These are phyloP conservation scores for Heteromyza rotundicornis DNA, from an alignment of 2,888 invertebrate species.

Conservation along the genomic window DNA sequence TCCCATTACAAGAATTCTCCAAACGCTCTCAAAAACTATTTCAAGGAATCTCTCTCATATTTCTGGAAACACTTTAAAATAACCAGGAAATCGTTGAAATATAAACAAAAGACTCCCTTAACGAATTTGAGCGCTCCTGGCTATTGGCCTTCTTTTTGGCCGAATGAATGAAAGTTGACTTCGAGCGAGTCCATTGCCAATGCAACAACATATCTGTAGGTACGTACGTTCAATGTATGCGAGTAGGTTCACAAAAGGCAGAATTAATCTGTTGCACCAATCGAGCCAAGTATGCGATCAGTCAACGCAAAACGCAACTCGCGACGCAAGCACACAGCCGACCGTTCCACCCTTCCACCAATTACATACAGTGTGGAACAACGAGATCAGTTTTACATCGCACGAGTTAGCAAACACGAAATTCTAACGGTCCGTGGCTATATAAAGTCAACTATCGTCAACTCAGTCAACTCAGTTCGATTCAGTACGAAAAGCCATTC, in stretches of 20 bases:
- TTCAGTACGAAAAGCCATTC: constrained; percentile 60
- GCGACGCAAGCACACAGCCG: constrained; percentile 15
- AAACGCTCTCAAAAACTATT: no score
- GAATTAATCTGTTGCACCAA: constrained; percentile 55
- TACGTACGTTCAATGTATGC: background rate
- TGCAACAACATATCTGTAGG: constrained; percentile 38
- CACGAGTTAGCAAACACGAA: constrained; percentile 26
- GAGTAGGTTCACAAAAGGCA: constrained; percentile 37
- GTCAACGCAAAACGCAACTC: constrained; percentile 36
- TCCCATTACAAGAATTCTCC: no score
- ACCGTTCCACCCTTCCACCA: no score
- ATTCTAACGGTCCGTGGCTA: constrained; percentile 46
- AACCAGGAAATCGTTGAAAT: no score
- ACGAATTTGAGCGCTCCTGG: constrained; percentile 25
- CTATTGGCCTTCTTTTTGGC: constrained; percentile 18
- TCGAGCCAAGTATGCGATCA: constrained; percentile 56
- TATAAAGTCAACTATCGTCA: constrained; percentile 55
- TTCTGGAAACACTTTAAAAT: no score
- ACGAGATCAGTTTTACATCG: constrained; percentile 15
- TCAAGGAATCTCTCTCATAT: no score
- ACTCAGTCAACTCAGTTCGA: constrained; percentile 62
- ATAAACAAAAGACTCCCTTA: constrained; percentile 7
- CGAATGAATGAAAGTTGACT: constrained; percentile 26
- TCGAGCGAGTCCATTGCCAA: constrained; percentile 52
- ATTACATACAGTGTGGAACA: background rate